Conservation (phyloP, 2,797 vertebrate genomes). For the Lacerta agilis region DNA sequence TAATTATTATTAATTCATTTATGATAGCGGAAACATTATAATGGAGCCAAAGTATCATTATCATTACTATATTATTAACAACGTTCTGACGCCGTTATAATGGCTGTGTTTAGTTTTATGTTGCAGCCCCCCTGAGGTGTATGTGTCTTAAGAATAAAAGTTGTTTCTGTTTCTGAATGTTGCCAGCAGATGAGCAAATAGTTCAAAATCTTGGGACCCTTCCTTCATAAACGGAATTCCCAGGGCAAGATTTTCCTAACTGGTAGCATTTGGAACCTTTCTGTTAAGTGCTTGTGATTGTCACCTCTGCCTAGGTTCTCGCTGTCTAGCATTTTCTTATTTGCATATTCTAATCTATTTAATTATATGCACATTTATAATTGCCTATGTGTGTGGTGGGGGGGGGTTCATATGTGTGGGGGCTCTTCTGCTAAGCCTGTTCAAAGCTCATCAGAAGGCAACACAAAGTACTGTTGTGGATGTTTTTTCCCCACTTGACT, state of each 20-base stretch:
- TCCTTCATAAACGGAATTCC: background rate
- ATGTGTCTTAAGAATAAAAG: background rate
- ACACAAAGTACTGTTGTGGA: background rate
- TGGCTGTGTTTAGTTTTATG: background rate
- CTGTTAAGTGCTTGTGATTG: background rate
- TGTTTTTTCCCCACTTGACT: background rate
- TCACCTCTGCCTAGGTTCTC: background rate
- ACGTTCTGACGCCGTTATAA: background rate
- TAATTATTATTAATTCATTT: background rate
- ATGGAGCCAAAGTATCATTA: too few relatives aligned
- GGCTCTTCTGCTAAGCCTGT: background rate
- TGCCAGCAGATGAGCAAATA: background rate
- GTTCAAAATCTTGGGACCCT: background rate
- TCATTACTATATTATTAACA: too few relatives aligned
- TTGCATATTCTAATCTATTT: constrained; percentile 13
- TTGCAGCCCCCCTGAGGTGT: background rate
- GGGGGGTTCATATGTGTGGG: background rate
- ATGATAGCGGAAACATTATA: too few relatives aligned
- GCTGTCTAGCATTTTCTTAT: background rate
- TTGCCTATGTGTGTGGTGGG: background rate
- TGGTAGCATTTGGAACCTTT: background rate
- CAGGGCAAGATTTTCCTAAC: background rate
- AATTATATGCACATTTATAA: constrained; percentile 5
- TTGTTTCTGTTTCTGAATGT: background rate
- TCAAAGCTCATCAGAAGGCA: constrained; percentile 11